phyloP scores from a whole-genome alignment of 2,797 vertebrate species.

The Sardinella longiceps region DNA sequence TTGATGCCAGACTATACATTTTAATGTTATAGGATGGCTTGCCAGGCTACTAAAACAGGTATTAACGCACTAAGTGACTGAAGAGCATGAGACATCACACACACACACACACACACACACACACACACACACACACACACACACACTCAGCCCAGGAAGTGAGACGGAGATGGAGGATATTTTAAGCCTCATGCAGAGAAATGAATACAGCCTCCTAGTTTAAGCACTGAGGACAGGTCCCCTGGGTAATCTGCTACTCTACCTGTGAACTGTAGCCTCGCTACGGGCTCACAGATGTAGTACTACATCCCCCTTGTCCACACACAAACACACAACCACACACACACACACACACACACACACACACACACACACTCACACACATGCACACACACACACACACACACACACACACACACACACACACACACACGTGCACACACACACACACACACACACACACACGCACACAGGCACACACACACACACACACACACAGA shows the following conservation, averaged over 20 bases:
- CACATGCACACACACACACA: not conserved
- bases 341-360: not conserved
- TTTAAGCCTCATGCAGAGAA: not conserved
- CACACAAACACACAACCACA: too few relatives aligned
- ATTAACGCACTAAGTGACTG: too few relatives aligned
- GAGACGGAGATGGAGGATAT: not conserved
- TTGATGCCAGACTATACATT: too few relatives aligned
- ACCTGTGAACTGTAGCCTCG: not conserved
- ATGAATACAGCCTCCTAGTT: not conserved
- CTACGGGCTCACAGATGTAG: not conserved
- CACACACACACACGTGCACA: not conserved
- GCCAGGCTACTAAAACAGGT: too few relatives aligned
- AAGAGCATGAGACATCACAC: not conserved
- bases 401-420: not conserved
- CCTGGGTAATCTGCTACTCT: not conserved
- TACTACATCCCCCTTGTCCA: not conserved
- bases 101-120: too few relatives aligned
- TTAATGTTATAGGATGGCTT: too few relatives aligned
- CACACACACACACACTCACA: not conserved
- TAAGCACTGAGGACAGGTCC: not conserved
- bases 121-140: too few relatives aligned
- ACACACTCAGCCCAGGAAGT: not conserved
- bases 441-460: too few relatives aligned
- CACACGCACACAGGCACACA: too few relatives aligned
- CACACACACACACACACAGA: not conserved